Percentiles rank a stretch among this genome's conserved stretches.
Conservation (phyloP, 2,113 vertebrate genomes). For the Cephalopterus ornatus region DNA sequence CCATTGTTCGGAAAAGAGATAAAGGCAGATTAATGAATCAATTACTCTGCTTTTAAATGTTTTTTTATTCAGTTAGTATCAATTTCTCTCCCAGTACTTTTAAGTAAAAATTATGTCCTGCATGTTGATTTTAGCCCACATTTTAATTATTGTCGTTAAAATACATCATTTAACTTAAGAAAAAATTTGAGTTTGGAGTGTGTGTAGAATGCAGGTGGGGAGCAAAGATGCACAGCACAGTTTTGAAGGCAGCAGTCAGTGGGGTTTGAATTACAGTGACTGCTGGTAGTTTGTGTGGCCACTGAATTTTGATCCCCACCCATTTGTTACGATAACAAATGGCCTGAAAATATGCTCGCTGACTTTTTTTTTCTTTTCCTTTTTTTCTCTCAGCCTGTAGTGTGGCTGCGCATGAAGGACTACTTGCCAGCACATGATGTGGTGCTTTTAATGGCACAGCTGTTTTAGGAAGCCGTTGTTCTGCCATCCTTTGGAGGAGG, state of each 20-base stretch:
- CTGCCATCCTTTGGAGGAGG: background rate
- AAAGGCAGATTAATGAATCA: background rate
- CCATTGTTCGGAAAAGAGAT: background rate
- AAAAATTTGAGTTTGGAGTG: background rate
- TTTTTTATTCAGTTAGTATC: background rate
- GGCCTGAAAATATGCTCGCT: background rate
- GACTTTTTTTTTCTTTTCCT: background rate
- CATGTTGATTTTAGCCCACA: background rate
- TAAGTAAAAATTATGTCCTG: background rate
- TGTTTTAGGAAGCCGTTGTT: background rate
- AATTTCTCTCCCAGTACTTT: background rate
- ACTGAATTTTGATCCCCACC: background rate
- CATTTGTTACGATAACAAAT: background rate
- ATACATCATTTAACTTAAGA: background rate
- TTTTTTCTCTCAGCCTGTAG: background rate
- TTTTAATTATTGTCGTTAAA: background rate
- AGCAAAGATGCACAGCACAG: background rate
- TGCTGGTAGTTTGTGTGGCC: background rate
- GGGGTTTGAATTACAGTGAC: background rate
- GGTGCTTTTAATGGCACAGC: background rate
- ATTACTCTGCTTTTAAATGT: background rate
- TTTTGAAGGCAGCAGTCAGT: background rate
- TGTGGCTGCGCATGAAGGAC: background rate
- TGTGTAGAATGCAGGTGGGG: background rate
- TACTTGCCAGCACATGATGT: fast-evolving